These are phyloP conservation scores for Lagocephalus sceleratus DNA, from an alignment of 2,797 vertebrate species.

Conservation along the genomic window DNA sequence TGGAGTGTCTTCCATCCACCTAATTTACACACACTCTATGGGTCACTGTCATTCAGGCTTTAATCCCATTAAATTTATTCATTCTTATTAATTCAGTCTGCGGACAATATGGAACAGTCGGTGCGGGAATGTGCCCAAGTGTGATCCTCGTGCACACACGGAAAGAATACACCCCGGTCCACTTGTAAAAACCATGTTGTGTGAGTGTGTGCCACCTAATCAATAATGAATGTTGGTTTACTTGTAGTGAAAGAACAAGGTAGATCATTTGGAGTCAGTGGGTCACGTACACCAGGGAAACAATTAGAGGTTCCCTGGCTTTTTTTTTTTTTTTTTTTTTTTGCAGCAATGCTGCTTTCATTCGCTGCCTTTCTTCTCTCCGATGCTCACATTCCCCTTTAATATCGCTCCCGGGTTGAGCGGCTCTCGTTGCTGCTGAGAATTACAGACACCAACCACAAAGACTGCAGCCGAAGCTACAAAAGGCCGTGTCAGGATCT, in stretches of 20 bases:
- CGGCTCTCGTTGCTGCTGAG: constrained; percentile 61
- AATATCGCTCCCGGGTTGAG: constrained; percentile 67
- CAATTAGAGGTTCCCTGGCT: constrained; percentile 68
- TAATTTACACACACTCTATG: constrained; percentile 64
- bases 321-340: constrained; percentile 5
- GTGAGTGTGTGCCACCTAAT: constrained; percentile 56
- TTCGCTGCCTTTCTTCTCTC: constrained; percentile 18
- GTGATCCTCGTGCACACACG: constrained; percentile 7
- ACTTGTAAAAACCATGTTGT: constrained; percentile 47
- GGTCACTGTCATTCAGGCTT: constrained; percentile 68
- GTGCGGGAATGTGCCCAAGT: constrained; percentile 17
- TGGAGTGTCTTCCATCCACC: constrained; percentile 77
- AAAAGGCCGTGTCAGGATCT: constrained; percentile 59
- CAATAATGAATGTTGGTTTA: constrained; percentile 71
- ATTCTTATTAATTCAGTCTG: constrained; percentile 65
- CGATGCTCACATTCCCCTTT: constrained; percentile 38
- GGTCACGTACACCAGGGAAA: constrained; percentile 71
- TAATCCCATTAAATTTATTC: constrained; percentile 75
- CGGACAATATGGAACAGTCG: constrained; percentile 36
- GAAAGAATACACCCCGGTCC: constrained; percentile 35
- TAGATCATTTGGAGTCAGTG: constrained; percentile 64
- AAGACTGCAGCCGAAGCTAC: constrained; percentile 56
- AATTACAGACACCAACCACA: constrained; percentile 57
- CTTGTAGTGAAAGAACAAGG: constrained; percentile 59
- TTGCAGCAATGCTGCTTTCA: constrained; percentile 40